phyloP scores from a whole-genome alignment of 2,888 invertebrate species.

The Dynastes tityus region DNA sequence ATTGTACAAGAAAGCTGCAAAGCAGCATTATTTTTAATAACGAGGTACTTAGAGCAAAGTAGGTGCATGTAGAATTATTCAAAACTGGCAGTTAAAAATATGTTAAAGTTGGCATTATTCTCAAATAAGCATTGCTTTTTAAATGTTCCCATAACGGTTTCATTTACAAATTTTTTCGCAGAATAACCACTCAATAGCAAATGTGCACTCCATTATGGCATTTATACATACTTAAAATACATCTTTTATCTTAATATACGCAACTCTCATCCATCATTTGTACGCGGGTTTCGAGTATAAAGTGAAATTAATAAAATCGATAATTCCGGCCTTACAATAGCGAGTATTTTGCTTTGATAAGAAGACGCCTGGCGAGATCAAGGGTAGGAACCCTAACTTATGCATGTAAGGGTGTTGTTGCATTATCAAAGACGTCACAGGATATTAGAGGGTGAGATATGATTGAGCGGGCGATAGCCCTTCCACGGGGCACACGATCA shows the following conservation, averaged over 20 bases:
- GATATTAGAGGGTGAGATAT: slow-evolving; percentile 72
- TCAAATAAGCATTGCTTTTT: too few species aligned
- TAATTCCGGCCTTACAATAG: slow-evolving; percentile 47
- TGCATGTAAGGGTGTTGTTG: slow-evolving; percentile 66
- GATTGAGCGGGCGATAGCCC: slow-evolving; percentile 64
- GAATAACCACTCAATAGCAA: too few species aligned
- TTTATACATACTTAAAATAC: too few species aligned
- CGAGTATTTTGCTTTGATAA: slow-evolving; percentile 51
- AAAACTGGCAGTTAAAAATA: too few species aligned
- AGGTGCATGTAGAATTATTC: too few species aligned
- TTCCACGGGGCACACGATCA: slow-evolving; percentile 61
- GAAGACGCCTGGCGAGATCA: slow-evolving; percentile 51
- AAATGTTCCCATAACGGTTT: too few species aligned
- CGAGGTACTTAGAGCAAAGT: too few species aligned
- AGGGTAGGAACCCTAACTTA: slow-evolving; percentile 55
- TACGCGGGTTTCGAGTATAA: slow-evolving; percentile 24
- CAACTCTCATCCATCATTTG: slow-evolving; percentile 6
- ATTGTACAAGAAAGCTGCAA: too few species aligned
- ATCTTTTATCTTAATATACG: neutral
- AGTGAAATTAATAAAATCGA: slow-evolving; percentile 51
- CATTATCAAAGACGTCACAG: slow-evolving; percentile 70
- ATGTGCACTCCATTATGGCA: neutral
- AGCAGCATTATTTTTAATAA: too few species aligned
- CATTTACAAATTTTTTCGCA: too few species aligned
- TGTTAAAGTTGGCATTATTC: too few species aligned